phyloP scores from a whole-genome alignment of 2,888 invertebrate genomes.

The Drosophila mayaguana region DNA sequence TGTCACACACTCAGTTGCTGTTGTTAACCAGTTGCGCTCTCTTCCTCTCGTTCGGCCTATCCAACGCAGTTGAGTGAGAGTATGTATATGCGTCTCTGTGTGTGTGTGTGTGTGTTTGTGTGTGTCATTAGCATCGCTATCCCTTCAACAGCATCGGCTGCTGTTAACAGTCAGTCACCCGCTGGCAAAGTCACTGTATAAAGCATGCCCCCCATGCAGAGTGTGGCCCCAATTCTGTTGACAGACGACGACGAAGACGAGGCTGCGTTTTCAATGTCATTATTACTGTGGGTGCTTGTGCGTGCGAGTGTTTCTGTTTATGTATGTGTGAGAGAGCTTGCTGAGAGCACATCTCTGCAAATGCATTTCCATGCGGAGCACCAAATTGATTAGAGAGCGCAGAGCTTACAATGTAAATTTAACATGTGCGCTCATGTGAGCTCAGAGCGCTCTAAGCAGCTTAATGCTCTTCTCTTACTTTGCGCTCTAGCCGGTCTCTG shows the following conservation, averaged over 20 bases:
- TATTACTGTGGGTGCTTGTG: conserved; percentile 47
- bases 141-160: conserved; percentile 53
- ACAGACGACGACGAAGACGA: conserved; percentile 53
- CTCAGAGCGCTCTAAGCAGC: conserved; percentile 25
- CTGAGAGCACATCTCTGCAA: conserved; percentile 51
- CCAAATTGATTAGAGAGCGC: conserved; percentile 66
- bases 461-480: conserved; percentile 28
- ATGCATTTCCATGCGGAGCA: conserved; percentile 44
- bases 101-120: conserved; percentile 17
- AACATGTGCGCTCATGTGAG: conserved; percentile 41
- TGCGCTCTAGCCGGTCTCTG: conserved; percentile 52
- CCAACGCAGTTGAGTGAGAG: not conserved
- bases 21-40: conserved; percentile 57
- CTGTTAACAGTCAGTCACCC: conserved; percentile 62
- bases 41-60: conserved; percentile 3
- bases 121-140: conserved; percentile 31
- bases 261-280: conserved; percentile 73
- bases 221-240: conserved; percentile 65
- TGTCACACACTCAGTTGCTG: conserved; percentile 51
- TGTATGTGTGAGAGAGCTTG: conserved; percentile 13
- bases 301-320: not conserved
- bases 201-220: conserved; percentile 24
- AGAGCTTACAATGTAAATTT: conserved; percentile 57
- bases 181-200: conserved; percentile 31
- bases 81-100: not conserved